Evolutionary conservation across 1,140 invertebrate genomes (phyloP).

Genomic region (Drosophila pectinifera): DNA sequence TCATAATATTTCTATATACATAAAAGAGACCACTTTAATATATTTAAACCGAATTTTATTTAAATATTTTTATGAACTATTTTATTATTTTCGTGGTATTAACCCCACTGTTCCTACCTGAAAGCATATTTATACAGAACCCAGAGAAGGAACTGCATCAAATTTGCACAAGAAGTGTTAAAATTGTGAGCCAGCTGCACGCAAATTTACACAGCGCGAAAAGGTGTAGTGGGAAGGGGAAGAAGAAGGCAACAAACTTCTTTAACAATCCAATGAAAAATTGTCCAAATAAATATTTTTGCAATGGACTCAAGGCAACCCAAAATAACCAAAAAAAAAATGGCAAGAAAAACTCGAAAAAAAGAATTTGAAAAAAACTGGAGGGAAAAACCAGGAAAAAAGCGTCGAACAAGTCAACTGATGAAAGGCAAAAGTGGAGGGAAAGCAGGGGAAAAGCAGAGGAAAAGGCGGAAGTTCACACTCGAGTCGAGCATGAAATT

Average conservation of each 20-base stretch:
- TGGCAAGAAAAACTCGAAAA: constrained; percentile 14
- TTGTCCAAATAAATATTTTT: constrained; percentile 54
- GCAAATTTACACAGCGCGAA: constrained; percentile 50
- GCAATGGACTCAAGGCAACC: constrained; percentile 26
- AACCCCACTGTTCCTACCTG: constrained; percentile 21
- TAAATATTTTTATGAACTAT: background rate
- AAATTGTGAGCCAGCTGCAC: constrained; percentile 69
- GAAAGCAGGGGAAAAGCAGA: background rate
- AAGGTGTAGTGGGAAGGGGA: background rate
- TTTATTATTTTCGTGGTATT: no score
- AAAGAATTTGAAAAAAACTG: constrained; percentile 5
- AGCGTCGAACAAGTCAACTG: constrained; percentile 39
- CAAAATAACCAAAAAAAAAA: constrained; percentile 10
- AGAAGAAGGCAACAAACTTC: constrained; percentile 13
- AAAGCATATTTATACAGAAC: constrained; percentile 30
- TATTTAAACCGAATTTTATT: no score
- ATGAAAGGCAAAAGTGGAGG: constrained; percentile 21
- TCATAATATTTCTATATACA: no score
- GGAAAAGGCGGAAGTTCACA: constrained; percentile 20
- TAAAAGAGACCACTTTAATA: no score
- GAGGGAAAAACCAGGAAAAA: background rate
- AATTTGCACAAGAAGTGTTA: constrained; percentile 78
- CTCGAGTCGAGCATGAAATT: constrained; percentile 55
- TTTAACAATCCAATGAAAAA: constrained; percentile 47
- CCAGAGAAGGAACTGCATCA: constrained; percentile 49